These are phyloP conservation scores for Trachelus tabidus DNA, from an alignment of 2,888 invertebrate species.

Conservation along the genomic window DNA sequence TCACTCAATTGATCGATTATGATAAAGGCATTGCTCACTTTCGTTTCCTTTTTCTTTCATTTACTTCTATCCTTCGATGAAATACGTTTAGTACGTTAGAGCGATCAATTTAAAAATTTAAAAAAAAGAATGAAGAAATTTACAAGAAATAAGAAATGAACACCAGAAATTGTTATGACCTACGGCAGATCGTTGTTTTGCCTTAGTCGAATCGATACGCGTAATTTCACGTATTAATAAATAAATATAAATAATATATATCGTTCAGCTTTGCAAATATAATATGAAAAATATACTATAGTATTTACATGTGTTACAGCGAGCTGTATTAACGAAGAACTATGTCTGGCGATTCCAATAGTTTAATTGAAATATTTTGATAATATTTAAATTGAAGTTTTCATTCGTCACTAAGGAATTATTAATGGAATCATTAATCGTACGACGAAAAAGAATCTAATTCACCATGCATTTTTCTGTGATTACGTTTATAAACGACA, in stretches of 20 bases:
- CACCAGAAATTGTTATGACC: not conserved
- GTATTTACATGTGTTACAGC: not conserved
- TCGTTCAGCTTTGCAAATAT: slow-evolving; percentile 18
- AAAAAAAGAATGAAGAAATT: not conserved
- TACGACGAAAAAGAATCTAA: not conserved
- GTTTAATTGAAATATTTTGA: too few relatives aligned
- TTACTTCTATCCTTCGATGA: not conserved
- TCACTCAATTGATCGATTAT: slow-evolving; percentile 1
- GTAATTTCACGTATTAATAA: slow-evolving; percentile 19
- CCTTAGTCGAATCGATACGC: not conserved
- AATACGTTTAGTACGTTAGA: not conserved
- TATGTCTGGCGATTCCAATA: too few relatives aligned
- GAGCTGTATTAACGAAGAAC: not conserved
- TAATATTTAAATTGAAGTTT: too few relatives aligned
- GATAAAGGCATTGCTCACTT: not conserved
- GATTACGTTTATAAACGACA: not conserved
- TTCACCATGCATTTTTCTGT: not conserved
- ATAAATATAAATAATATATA: slow-evolving; percentile 35
- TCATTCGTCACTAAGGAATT: not conserved
- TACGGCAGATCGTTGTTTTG: not conserved
- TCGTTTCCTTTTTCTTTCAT: not conserved
- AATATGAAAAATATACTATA: slow-evolving; percentile 4
- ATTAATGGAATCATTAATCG: not conserved
- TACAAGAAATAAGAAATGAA: not conserved
- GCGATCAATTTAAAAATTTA: not conserved